Evolutionary conservation across 1,140 invertebrate species (phyloP), one percentile per base, ranked within the genome.

Genomic region (Gyrodactylus salaris): DNA sequence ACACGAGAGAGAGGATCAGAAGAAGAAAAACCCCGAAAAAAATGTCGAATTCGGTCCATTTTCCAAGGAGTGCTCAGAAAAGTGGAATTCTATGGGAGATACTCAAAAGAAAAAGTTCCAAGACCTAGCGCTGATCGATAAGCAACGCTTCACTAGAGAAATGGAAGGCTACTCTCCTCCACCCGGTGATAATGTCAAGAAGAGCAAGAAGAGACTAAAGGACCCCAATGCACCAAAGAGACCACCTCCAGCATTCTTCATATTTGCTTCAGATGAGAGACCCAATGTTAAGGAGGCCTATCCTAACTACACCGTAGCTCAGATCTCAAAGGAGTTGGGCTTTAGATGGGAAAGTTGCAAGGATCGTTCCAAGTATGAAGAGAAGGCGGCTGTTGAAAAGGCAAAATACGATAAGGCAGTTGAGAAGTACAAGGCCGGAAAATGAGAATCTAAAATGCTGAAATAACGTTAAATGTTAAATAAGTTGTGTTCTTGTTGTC

Each of bases 151-250:
- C 80, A 90, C 96, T 77, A 82, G 86, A 70, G 93, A 98, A 83
- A 97, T 98, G 91, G 86, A 88, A 76, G 88, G 86, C 78, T 98
- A 96, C 82, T 87, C 87, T 73, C 91, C 92, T 69, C 87, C 89
- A 22, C 34, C 74, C 1, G 70, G 74, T 34, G 87, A 87, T 75
- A 54, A 74, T 1, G 27, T 68, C 25, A 73, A 19, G 20, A 73
- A 73, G 26, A 94, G 89, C 79, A 85, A 88, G 79, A 91, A 91
- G 82, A 87, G 88, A 78, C 85, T 86, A 74, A 96, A 97, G 83
- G 94, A 99, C 81, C 94, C 93, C 20, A 96, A 97, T 84, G 93
- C 93, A 77, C 95, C 94, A 68, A 99, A 98, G 84, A 84, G 94
- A 84, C 89, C 93, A 77, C 84, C 98, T 87, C 95, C 92, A 75